A percentile compares a stretch with the other conserved stretches of the same genome.
Conservation (phyloP, 2,888 invertebrate species). For the Drosophila gaucha region DNA sequence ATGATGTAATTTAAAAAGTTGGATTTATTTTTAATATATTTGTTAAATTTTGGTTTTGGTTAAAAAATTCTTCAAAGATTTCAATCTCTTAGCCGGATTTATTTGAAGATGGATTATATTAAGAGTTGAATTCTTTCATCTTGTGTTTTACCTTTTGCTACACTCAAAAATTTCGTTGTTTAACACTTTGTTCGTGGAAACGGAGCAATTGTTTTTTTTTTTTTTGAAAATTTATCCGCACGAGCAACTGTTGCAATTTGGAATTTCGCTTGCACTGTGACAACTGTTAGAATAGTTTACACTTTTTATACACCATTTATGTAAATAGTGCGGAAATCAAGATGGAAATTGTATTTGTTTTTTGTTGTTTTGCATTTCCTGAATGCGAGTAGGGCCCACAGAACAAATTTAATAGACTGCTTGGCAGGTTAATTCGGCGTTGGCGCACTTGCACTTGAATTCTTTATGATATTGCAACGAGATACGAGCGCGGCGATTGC, state of each 20-base stretch:
- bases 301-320: constrained; percentile 41
- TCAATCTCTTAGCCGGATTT: too few relatives aligned
- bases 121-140: too few relatives aligned
- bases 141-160: constrained; percentile 30
- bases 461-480: constrained; percentile 33
- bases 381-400: constrained; percentile 50
- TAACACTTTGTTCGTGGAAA: constrained; percentile 41
- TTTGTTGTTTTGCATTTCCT: constrained; percentile 51
- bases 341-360: constrained; percentile 33
- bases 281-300: constrained; percentile 23
- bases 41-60: too few relatives aligned
- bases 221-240: constrained; percentile 54
- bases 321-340: constrained; percentile 45
- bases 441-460: constrained; percentile 63
- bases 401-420: constrained; percentile 9
- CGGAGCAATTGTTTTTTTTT: constrained; percentile 43
- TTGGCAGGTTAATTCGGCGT: constrained; percentile 35
- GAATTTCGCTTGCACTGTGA: constrained; percentile 16
- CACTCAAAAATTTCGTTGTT: neutral
- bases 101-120: too few relatives aligned
- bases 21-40: too few relatives aligned
- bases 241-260: constrained; percentile 65
- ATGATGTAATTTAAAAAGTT: too few relatives aligned
- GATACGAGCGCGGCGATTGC: constrained; percentile 36
- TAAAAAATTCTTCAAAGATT: too few relatives aligned